Evolutionary conservation across 2,113 vertebrate species (phyloP), one percentile per base, ranked within the genome.

Genomic region (Nettapus auritus): DNA sequence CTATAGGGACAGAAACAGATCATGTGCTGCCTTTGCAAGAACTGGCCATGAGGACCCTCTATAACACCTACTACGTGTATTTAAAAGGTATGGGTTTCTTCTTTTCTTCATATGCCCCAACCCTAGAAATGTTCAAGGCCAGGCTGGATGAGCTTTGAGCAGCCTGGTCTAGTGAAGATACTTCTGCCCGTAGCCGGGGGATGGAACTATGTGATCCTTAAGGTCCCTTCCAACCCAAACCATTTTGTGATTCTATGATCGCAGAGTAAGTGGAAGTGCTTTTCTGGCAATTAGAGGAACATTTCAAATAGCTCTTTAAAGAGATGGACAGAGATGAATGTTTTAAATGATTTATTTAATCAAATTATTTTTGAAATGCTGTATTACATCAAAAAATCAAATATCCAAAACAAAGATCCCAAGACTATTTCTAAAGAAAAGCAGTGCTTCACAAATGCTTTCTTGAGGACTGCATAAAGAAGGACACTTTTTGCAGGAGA

Each of bases 21-120:
- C 97, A 48, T 1, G 98, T 99, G 84, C 96, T 99, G 73, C 99
- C 99, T 23, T 98, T 99, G 94, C 99, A 99, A 93, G 99, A 99
- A 96, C 95, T 99, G 88, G 98, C 99, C 66, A 98, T 99, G 98
- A 98, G 99, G 97, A 97, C 96, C 5, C 98, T 99, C 33, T 98
- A 99, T 88, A 97, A 94, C 79, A 94, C 97, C 59, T 98, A 97
- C 95, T 97, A 95, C 91, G 82, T 88, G 7, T 86, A 95, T 38
- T 91, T 98, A 26, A 98, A 98, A 97, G 98, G 99, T 99, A 97
- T 21, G 78, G 69, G 42, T 78, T 42, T 76, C 44, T 82, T 11
- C 19, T 5, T 82, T 82, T 68, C 48, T 76, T 90, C 28, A 62
- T 6, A 28, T 63, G 62, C 25, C 25, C 25, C 36, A 17, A 26